Base-by-base conservation (phyloP, 2,888 invertebrate species). In the Eupeodes luniger region DNA sequence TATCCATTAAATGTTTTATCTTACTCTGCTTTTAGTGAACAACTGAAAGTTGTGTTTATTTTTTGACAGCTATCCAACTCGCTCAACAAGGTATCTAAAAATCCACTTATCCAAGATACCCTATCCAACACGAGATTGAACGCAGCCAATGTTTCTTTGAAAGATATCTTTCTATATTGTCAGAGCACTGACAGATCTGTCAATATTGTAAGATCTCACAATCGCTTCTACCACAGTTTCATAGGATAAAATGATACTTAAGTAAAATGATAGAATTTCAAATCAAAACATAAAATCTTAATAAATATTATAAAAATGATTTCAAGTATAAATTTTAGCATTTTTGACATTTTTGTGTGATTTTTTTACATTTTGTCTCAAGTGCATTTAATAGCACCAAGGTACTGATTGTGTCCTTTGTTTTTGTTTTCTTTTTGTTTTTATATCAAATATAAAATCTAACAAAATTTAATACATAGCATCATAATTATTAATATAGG, bases 381-480 rank as follows among this genome's bases (percentile, higher is more conserved):
- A 62, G 75, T 86, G 86, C 83, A 59, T 61, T 81, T 10, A 74
- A 57, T 67, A 72, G 80, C 79, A 67, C 72, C 64, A 76, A 80
- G 79, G 70, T 83, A 83, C 83, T 87, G 84, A 74, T 83, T 87
- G 79, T 77, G 83, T 80, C 77, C 59, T 59, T 61, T 69, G 53
- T 64, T 62, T 76, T 76, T 0, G 19, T 19, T 19, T 19, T 19
- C 19, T 59, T 34, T 34, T 62, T 80, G 11, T 9, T 62, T 44
- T 6, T 34, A 27, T 36, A 34, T 72, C 19, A 80, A 62, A 87
- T 61, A 79, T 62, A 87, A 87, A 87, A 87, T 77, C 80, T 87
- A 80, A 87, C 76, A 79, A 82, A 75, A 70, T 44, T 66, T 27
- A 34, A 75, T 70, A 40, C 40, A 9, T 40, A 62, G 66, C 62